Evolutionary conservation across 1,140 invertebrate species (phyloP).

Genomic region (Ceratina australensis): DNA sequence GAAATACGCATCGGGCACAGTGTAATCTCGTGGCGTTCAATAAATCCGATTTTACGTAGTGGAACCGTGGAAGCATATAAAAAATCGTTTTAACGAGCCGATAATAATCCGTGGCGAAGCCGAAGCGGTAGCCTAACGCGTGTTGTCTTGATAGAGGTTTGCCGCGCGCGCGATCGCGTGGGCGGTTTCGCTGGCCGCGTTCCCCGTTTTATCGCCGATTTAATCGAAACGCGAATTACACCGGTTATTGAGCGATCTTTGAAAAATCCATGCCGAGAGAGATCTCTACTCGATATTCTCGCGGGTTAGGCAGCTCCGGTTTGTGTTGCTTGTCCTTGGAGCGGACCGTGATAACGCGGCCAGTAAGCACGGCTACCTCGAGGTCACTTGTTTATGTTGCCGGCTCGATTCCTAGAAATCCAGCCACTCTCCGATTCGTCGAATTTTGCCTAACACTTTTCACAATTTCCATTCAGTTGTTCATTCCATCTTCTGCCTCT

Average conservation of each 20-base stretch:
- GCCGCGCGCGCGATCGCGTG: constrained; percentile 42
- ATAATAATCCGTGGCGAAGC: constrained; percentile 30
- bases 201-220: constrained; percentile 35
- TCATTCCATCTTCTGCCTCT: too few relatives aligned
- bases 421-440: constrained; percentile 10
- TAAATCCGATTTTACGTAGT: neutral
- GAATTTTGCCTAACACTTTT: neutral
- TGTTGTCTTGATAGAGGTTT: constrained; percentile 14
- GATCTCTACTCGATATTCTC: too few relatives aligned
- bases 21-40: neutral
- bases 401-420: constrained; percentile 8
- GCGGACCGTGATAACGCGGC: constrained; percentile 32
- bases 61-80: neutral
- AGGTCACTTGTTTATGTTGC: neutral
- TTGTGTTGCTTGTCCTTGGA: constrained; percentile 22
- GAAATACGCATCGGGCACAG: too few relatives aligned
- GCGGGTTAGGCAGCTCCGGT: neutral
- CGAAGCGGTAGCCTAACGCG: constrained; percentile 49
- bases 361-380: neutral
- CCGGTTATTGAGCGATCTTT: constrained; percentile 27
- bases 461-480: too few relatives aligned
- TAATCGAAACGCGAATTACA: constrained; percentile 46
- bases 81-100: constrained; percentile 18
- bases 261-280: neutral
- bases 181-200: constrained; percentile 38